Evolutionary conservation across 2,797 vertebrate species (phyloP), one percentile per base, ranked within the genome.

Genomic region (Cheirogaleus major): DNA sequence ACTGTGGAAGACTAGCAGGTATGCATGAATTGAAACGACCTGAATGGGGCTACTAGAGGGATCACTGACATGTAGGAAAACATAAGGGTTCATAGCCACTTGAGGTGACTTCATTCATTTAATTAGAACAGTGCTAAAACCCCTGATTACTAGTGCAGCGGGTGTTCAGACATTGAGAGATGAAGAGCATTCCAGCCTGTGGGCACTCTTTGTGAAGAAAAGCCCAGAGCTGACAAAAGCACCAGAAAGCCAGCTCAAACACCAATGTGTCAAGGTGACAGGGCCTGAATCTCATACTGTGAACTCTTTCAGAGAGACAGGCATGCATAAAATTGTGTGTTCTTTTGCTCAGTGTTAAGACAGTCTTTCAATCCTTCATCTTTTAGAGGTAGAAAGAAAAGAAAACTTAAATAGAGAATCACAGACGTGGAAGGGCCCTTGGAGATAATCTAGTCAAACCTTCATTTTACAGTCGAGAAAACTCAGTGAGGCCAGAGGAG

Each of bases 171-270:
- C 55, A 25, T 25, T 57, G 55, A 25, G 55, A 57, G 55, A 57
- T 9, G 22, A 57, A 10, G 55, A 57, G 55, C 38, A n/a, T 43
- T 78, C 11, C 75, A 89, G 97, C 87, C 89, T 95, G 14, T 48
- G 92, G 94, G 94, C 95, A 79, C 78, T 79, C 72, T 94, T 84
- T 94, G 32, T 93, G 94, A 95, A 97, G 96, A 83, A 95, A 91
- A 95, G n/a, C 89, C 50, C 92, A n/a, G 32, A 69, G 41, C 52
- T 97, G 82, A 91, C 82, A 85, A 94, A 91, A 76, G 87, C 93
- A 89, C 92, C 32, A 81, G 50, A 59, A 30, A 61, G 67, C 52
- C 63, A 70, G 78, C 93, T 96, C 78, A 80, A 81, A 97, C 82
- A 87, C 14, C 22, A 65, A 76, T 27, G 23, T 94, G 89, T 87